Conservation (phyloP, 2,888 invertebrate species). For the Phytoseiulus persimilis region DNA sequence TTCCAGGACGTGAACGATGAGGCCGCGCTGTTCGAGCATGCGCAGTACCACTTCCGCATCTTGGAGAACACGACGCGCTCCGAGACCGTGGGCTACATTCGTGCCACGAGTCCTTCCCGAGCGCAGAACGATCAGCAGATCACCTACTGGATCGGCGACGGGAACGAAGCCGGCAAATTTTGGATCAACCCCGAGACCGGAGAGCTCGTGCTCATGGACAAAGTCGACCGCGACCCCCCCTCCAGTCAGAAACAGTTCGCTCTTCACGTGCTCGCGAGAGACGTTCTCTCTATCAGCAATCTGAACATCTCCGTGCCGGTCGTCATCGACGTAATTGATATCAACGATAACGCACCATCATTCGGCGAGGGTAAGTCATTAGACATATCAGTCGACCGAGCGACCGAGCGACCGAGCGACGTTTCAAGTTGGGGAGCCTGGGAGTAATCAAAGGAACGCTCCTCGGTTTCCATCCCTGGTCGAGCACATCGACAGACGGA, state of each 20-base stretch:
- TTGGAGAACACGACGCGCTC: constrained; percentile 46
- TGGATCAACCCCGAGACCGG: constrained; percentile 46
- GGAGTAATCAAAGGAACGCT: not conserved
- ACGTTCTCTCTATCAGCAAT: constrained; percentile 46
- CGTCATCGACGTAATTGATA: constrained; percentile 45
- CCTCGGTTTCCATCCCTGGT: not conserved
- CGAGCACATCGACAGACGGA: not conserved
- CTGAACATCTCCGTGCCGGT: constrained; percentile 46
- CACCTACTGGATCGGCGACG: constrained; percentile 46
- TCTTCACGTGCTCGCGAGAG: constrained; percentile 46
- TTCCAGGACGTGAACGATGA: constrained; percentile 47
- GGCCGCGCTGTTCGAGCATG: constrained; percentile 46
- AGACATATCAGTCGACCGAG: not conserved
- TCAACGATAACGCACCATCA: constrained; percentile 45
- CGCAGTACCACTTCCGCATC: constrained; percentile 46
- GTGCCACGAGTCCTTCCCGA: constrained; percentile 46
- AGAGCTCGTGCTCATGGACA: constrained; percentile 46
- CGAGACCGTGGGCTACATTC: constrained; percentile 46
- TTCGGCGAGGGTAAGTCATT: constrained; percentile 44
- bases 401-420: not conserved
- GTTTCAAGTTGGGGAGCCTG: not conserved
- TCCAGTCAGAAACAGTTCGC: constrained; percentile 46
- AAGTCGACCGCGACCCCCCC: constrained; percentile 47
- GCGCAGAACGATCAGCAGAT: constrained; percentile 46
- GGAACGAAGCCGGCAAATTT: constrained; percentile 42